phyloP scores from a whole-genome alignment of 2,797 vertebrate genomes.

The Potorous gilbertii region DNA sequence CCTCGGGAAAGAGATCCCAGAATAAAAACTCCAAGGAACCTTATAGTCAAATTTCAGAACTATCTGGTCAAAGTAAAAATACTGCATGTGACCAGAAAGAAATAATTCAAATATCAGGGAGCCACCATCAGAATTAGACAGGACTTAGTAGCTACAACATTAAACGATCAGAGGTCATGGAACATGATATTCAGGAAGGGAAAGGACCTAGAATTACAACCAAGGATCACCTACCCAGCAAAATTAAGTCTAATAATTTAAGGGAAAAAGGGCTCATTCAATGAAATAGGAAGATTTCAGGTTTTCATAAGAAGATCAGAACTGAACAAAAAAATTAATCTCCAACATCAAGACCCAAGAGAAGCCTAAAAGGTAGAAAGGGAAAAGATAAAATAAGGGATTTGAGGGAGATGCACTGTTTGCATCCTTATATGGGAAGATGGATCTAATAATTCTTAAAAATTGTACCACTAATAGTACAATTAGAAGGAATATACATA shows the following conservation, averaged over 20 bases:
- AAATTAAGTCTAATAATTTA: not conserved
- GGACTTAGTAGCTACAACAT: not conserved
- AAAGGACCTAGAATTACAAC: not conserved
- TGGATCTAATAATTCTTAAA: not conserved
- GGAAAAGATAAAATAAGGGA: not conserved
- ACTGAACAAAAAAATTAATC: not conserved
- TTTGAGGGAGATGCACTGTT: not conserved
- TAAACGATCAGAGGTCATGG: not conserved
- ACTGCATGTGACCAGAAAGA: not conserved
- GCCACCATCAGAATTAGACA: not conserved
- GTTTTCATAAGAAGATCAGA: not conserved
- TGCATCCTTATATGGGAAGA: not conserved
- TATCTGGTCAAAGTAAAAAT: not conserved
- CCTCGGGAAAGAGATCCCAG: too few relatives aligned
- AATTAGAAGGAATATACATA: not conserved
- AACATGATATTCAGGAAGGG: not conserved
- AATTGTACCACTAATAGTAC: not conserved
- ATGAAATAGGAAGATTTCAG: not conserved
- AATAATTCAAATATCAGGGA: not conserved
- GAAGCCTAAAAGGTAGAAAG: not conserved
- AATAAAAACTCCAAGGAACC: too few relatives aligned
- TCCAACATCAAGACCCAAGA: not conserved
- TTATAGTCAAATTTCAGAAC: too few relatives aligned
- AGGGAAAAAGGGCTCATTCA: not conserved
- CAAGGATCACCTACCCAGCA: not conserved